A percentile compares a stretch with the other conserved stretches of the same genome.
Evolutionary conservation across 35 echinoderm and acorn worm species (phyloP).

Genomic region (Hemicentrotus pulcherrimus): DNA sequence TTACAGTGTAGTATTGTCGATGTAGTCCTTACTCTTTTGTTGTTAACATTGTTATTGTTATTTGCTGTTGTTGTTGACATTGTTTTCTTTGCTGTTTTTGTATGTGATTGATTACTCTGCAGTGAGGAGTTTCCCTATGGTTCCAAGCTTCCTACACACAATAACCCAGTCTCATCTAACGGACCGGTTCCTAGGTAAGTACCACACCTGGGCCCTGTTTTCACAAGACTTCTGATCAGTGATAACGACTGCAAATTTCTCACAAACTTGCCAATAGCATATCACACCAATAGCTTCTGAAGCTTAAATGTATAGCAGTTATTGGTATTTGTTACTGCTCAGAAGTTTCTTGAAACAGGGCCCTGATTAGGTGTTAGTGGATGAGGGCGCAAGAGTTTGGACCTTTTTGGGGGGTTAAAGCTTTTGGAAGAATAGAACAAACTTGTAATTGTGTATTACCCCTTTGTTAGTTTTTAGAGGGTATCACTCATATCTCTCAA

Average conservation of each 20-base stretch:
- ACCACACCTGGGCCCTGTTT: background rate
- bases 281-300: background rate
- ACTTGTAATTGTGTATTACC: too few relatives aligned
- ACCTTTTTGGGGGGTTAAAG: background rate
- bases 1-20: background rate
- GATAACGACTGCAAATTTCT: background rate
- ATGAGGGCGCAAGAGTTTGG: background rate
- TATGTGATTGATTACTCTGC: constrained; percentile 31
- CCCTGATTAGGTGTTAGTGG: background rate
- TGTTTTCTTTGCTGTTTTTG: background rate
- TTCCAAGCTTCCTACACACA: constrained; percentile 89
- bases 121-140: constrained; percentile 99
- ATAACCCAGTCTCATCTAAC: constrained; percentile 88
- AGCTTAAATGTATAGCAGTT: background rate
- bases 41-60: background rate
- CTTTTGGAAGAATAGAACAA: too few relatives aligned
- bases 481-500: too few relatives aligned
- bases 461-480: too few relatives aligned
- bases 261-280: background rate
- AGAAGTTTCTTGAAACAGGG: background rate
- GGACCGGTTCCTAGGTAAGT: constrained; percentile 94
- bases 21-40: background rate
- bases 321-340: background rate
- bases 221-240: background rate
- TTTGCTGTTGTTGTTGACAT: background rate